Percentiles rank a stretch among this genome's conserved stretches.
Evolutionary conservation across 2,113 vertebrate genomes (phyloP).

Genomic region (Ahaetulla prasina): DNA sequence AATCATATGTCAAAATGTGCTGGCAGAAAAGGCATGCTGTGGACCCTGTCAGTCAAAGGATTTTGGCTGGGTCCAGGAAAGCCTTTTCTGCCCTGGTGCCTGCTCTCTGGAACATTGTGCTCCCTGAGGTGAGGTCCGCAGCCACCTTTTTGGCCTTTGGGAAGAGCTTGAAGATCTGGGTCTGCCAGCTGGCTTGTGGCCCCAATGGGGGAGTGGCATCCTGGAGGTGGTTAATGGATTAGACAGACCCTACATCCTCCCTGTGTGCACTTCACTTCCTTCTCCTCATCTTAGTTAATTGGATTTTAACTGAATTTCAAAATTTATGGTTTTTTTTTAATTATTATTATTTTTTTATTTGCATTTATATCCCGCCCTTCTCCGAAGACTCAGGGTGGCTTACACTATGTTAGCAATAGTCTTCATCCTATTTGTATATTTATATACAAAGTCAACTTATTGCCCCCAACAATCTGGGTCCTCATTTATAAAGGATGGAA

Average conservation of each 20-base stretch:
- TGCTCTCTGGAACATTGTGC: background rate
- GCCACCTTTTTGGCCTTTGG: background rate
- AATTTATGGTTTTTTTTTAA: too few species aligned
- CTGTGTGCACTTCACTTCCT: too few species aligned
- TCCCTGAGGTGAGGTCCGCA: background rate
- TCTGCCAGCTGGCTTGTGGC: background rate
- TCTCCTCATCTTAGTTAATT: too few species aligned
- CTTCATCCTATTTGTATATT: too few species aligned
- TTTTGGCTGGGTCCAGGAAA: background rate
- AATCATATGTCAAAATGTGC: background rate
- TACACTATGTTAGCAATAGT: too few species aligned
- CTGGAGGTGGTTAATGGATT: background rate
- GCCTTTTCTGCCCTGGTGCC: background rate
- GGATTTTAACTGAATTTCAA: too few species aligned
- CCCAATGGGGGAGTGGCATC: background rate
- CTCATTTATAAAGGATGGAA: too few species aligned
- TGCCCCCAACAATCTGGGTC: too few species aligned
- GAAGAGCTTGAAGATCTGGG: background rate
- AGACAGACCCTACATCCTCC: background rate
- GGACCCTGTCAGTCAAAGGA: background rate
- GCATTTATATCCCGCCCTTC: too few species aligned
- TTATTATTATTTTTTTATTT: too few species aligned
- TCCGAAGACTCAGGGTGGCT: too few species aligned
- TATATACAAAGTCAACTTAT: too few species aligned
- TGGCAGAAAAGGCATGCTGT: background rate